phyloP scores from a whole-genome alignment of 2,113 vertebrate genomes.

The Gallinago jamesoni region DNA sequence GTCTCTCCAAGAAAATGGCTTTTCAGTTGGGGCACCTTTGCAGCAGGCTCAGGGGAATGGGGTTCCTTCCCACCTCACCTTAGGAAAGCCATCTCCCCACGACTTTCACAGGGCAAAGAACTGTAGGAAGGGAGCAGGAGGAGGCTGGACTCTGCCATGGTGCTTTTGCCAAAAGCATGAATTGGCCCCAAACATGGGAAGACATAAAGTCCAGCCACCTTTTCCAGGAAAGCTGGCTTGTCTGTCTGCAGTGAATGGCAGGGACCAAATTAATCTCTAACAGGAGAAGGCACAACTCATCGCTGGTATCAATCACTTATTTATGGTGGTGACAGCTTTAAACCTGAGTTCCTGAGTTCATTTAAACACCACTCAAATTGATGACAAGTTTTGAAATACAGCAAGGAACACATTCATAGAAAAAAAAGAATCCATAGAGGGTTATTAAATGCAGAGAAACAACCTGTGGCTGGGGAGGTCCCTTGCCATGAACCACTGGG shows the following conservation, averaged over 20 bases:
- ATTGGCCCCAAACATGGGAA: accelerated
- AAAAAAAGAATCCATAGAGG: background rate
- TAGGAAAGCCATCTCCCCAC: background rate
- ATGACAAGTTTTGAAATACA: background rate
- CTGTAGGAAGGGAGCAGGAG: background rate
- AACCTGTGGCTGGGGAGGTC: background rate
- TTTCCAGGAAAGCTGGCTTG: background rate
- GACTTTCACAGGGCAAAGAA: background rate
- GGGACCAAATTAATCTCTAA: background rate
- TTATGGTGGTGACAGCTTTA: conserved; percentile 14
- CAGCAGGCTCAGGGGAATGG: accelerated
- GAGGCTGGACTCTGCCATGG: background rate
- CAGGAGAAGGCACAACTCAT: background rate
- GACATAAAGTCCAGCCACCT: accelerated
- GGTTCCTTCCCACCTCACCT: background rate
- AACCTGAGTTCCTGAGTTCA: background rate
- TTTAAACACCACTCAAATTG: conserved; percentile 10
- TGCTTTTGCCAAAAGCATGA: background rate
- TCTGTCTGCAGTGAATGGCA: background rate
- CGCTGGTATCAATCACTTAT: background rate
- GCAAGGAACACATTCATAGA: background rate
- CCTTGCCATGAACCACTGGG: background rate
- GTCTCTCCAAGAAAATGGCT: background rate
- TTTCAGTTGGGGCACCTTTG: background rate
- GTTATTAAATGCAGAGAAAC: background rate